These are phyloP conservation scores for Antechinus stuartii DNA, from an alignment of 2,113 vertebrate genomes.

Conservation along the genomic window DNA sequence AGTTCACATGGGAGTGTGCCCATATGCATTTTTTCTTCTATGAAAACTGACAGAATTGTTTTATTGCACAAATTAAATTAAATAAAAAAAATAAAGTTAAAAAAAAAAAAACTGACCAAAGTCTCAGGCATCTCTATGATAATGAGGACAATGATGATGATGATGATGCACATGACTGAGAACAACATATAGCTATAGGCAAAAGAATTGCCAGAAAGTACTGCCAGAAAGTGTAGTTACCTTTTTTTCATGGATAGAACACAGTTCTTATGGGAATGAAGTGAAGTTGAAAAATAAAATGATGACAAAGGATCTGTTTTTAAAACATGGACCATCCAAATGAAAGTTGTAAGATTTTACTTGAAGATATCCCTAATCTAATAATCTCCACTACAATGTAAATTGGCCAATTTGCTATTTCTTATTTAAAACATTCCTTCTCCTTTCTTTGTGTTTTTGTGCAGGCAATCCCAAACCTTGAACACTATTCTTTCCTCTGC, in stretches of 20 bases:
- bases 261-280: background rate
- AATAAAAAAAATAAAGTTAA: too few species aligned
- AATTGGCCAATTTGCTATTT: background rate
- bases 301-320: background rate
- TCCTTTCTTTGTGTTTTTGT: background rate
- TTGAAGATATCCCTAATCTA: background rate
- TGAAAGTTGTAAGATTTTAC: background rate
- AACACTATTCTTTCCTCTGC: background rate
- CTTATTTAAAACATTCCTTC: background rate
- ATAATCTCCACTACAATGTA: background rate
- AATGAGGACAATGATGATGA: too few species aligned
- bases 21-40: slow-evolving; percentile 28
- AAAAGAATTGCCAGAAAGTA: background rate
- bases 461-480: background rate
- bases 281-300: background rate
- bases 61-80: too few species aligned
- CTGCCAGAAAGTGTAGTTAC: background rate
- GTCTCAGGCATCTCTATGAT: too few species aligned
- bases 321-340: background rate
- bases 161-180: background rate
- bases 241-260: background rate
- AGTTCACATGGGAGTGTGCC: slow-evolving; percentile 10
- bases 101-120: too few species aligned
- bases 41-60: background rate
- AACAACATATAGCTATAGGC: background rate